Evolutionary conservation across 1,140 invertebrate genomes (phyloP).

Genomic region (Chironomus striatipennis): DNA sequence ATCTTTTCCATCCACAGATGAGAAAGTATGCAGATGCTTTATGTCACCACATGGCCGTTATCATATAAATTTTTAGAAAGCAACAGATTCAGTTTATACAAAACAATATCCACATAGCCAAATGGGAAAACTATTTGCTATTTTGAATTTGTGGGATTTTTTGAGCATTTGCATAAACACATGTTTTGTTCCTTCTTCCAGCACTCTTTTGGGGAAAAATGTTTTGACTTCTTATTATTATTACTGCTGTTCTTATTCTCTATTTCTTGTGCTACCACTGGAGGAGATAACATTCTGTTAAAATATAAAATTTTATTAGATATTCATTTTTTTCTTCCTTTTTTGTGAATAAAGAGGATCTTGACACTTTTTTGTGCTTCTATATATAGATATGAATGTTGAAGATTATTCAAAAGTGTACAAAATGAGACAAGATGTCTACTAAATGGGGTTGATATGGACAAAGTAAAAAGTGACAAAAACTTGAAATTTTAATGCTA

Average conservation of each 20-base stretch:
- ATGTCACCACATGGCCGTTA: not conserved
- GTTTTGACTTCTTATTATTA: too few relatives aligned
- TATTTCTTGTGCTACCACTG: not conserved
- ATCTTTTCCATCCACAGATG: not conserved
- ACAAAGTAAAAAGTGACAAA: too few relatives aligned
- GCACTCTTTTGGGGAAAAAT: too few relatives aligned
- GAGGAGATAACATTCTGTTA: not conserved
- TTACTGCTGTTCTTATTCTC: not conserved
- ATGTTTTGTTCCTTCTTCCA: not conserved
- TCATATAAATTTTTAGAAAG: not conserved
- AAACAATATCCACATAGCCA: not conserved
- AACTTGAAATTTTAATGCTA: too few relatives aligned
- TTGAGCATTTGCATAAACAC: not conserved
- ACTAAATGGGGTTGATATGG: too few relatives aligned
- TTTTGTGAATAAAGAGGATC: not conserved
- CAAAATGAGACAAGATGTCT: too few relatives aligned
- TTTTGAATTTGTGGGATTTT: not conserved
- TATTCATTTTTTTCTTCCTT: too few relatives aligned
- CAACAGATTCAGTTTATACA: not conserved
- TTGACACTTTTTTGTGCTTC: not conserved
- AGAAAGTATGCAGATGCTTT: not conserved
- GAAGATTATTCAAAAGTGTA: too few relatives aligned
- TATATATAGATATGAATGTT: not conserved
- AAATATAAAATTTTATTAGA: constrained; percentile 8
- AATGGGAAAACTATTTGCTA: not conserved